Evolutionary conservation across 1,140 invertebrate genomes (phyloP), one percentile per base, ranked within the genome.

Genomic region (Drosophila paulistorum): DNA sequence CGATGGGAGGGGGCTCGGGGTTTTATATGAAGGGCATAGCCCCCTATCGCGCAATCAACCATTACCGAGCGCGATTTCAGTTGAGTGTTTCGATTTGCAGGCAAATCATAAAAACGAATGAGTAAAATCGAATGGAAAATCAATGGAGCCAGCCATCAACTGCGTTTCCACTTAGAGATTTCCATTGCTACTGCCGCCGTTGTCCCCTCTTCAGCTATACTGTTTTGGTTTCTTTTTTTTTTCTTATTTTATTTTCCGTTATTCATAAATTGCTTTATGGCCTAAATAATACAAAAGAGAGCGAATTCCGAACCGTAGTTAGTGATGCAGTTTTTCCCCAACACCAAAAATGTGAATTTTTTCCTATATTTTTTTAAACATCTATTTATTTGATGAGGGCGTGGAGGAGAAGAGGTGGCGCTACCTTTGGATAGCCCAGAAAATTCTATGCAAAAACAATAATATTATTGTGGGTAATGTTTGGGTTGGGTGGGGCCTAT

Each of bases 21-120:
- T 39, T 23, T 33, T 51, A 55, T 73, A 62, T 62, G 68, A 80
- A 75, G 78, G 65, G 78, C 78, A 79, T 55, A 65, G 62, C 39
- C 51, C 37, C 57, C 68, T 71, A 83, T 79, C 72, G 83, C 71
- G 75, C 79, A 89, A 86, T 86, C 83, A 89, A 83, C 79, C 83
- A 86, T 89, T 86, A 86, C 82, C 72, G 72, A 83, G 68, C 83
- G 69, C 84, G 84, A 79, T 86, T 89, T 73, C 35, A 79, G 83
- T 89, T 87, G 83, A 81, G 84, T 85, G 79, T 79, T 87, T 89
- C 84, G 83, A 86, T 89, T 87, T 81, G 83, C 83, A 83, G 83
- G 84, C 84, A 86, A 86, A 86, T 86, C 84, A 89, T 86, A 86
- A 86, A 86, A 86, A 89, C 84, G 85, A 86, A 86, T 86, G 83